Evolutionary conservation across 2,113 vertebrate genomes (phyloP), one percentile per base, ranked within the genome.

Genomic region (Nothoprocta perdicaria): DNA sequence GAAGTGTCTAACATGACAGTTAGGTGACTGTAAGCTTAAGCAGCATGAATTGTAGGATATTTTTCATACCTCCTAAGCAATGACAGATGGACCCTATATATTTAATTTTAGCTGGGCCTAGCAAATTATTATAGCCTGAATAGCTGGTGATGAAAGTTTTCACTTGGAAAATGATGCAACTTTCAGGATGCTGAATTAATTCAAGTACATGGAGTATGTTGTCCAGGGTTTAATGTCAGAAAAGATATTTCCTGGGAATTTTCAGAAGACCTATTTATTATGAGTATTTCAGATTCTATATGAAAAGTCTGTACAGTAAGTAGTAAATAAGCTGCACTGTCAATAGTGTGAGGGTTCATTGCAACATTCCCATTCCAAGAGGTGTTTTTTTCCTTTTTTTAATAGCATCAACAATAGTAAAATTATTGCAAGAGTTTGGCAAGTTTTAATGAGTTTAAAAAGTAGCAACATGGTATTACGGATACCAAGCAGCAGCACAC

Each of bases 241-340:
- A 68, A 83, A 81, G 55, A 9, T 74, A 80, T 69, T 65, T 40
- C 76, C 50, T 67, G 48, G 60, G 26, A 69, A 80, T 35, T 46
- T 90, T 94, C 52, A 62, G 48, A 82, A 83, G 38, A 63, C 50
- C 93, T 84, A 72, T 58, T 92, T 94, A 88, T 83, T 90, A 48
- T 63, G 43, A 80, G 40, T 88, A 94, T 79, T 80, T 62, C 81
- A 65, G 29, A 71, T 84, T 95, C 24, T 57, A 93, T 22, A 55
- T 21, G 22, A 73, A 84, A 90, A 83, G 26, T 0, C 2, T 17
- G 2, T 81, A 68, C 24, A 67, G 18, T 67, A 89, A 83, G 63
- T 24, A 85, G 50, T 73, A 76, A 86, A 81, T 89, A 58, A 80
- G 43, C 52, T 92, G 65, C 18, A 69, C 61, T 80, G 46, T 40